Evolutionary conservation across 2,888 invertebrate species (phyloP).

Genomic region (Melanophora roralis): DNA sequence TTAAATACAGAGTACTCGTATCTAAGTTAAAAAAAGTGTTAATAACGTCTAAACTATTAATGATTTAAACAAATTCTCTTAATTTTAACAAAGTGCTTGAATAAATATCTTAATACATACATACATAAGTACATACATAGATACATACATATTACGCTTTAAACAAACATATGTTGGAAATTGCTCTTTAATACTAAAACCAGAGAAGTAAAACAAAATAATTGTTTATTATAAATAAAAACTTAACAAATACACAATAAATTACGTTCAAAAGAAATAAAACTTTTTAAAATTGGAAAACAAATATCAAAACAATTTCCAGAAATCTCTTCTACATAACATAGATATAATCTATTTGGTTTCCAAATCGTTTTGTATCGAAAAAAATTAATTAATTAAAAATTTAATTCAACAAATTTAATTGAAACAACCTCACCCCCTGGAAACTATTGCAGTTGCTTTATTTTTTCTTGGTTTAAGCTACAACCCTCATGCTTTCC

Average conservation of each 20-base stretch:
- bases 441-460: conserved; percentile 2
- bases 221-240: neutral
- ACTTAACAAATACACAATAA: neutral
- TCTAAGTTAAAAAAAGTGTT: conserved; percentile 7
- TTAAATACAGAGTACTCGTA: no score
- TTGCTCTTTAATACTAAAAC: neutral
- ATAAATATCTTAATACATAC: no score
- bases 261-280: neutral
- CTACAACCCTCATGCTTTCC: conserved; percentile 32
- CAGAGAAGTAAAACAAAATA: neutral
- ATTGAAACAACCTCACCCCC: conserved; percentile 23
- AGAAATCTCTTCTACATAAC: no score
- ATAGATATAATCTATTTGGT: no score
- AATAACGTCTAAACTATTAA: conserved; percentile 13
- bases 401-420: neutral
- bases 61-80: conserved; percentile 2
- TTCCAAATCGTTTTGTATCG: neutral
- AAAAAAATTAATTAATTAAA: neutral
- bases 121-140: no score
- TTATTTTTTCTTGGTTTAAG: conserved; percentile 19
- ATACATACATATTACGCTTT: conserved; percentile 21
- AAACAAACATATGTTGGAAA: conserved; percentile 28
- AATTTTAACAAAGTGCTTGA: neutral
- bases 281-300: no score
- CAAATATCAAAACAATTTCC: no score